Evolutionary conservation across 2,113 vertebrate genomes (phyloP), one percentile per base, ranked within the genome.

Genomic region (Anarhynchus alexandrinus): DNA sequence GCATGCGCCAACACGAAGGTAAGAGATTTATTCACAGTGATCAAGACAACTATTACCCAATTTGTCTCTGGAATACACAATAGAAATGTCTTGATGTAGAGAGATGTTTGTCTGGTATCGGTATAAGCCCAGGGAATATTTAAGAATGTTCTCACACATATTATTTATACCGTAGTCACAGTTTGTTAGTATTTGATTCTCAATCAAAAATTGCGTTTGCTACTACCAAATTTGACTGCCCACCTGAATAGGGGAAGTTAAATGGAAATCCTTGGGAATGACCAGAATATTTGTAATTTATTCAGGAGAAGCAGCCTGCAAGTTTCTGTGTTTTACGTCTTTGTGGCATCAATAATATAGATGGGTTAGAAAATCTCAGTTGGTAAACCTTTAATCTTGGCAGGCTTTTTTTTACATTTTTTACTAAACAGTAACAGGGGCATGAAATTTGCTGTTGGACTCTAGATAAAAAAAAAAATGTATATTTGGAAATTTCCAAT

Each of bases 1-100:
- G 99, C 98, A 8, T 99, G 99, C 98, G 94, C 98, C 86, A 99
- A 99, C 97, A 98, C 99, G 6, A 99, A 99, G 99, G 99, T 99
- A 97, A 90, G 93, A 77, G 34, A 4, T 73, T 10, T 57, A 5
- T n/a, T 36, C 36, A 15, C 4, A 2, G 0, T 22, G 14, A 6
- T 16, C 30, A 61, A 52, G 52, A 43, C 55, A 55, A 2, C 42
- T 66, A 0, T 43, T 40, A 1, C 19, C 22, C n/a, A 45, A 0
- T 81, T 36, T 58, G 30, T 58, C 55, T 88, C 49, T 86, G 65
- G 26, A 86, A 69, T 30, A 30, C 12, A 18, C 47, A 40, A 13
- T 15, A 15, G 34, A 62, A 71, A 34, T 26, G 2, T 10, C 2
- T 62, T 6, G 5, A 26, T 74, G 29, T n/a, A 21, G 20, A 15